These are phyloP conservation scores for Danaus plexippus DNA, from an alignment of 1,140 invertebrate species.

Conservation along the genomic window DNA sequence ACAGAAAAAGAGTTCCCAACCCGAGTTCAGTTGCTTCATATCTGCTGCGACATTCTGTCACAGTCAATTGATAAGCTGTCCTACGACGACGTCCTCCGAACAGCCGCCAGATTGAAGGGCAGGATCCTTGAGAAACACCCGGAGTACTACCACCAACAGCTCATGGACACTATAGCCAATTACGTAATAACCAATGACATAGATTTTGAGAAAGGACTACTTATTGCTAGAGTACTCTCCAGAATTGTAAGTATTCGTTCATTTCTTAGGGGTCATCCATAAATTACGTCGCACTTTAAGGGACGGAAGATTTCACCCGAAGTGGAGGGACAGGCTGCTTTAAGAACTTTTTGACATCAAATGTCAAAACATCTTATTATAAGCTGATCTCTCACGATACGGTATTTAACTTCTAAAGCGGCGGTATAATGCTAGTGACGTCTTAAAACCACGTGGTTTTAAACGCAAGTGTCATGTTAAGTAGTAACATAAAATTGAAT, in stretches of 20 bases:
- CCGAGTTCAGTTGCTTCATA: conserved; percentile 60
- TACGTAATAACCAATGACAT: conserved; percentile 67
- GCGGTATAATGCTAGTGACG: no score
- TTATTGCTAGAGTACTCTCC: conserved; percentile 67
- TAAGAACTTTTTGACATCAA: no score
- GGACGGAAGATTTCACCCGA: no score
- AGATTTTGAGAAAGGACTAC: conserved; percentile 65
- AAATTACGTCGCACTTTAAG: background rate
- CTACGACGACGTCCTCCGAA: conserved; percentile 62
- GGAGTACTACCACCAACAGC: conserved; percentile 73
- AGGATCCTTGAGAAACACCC: conserved; percentile 56
- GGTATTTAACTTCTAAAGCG: no score
- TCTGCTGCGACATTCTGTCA: conserved; percentile 58
- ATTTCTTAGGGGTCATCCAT: conserved; percentile 3
- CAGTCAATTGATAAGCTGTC: conserved; percentile 54
- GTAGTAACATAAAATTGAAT: no score
- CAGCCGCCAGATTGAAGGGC: conserved; percentile 56
- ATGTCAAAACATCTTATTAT: no score
- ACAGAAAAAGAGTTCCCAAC: conserved; percentile 42
- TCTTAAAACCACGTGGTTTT: no score
- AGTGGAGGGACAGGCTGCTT: no score
- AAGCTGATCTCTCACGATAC: no score
- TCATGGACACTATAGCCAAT: conserved; percentile 68
- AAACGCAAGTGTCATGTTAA: no score
- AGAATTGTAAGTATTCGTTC: conserved; percentile 66